Evolutionary conservation across 2,888 invertebrate species (phyloP).

Genomic region (Acanthacorydalis orientalis): DNA sequence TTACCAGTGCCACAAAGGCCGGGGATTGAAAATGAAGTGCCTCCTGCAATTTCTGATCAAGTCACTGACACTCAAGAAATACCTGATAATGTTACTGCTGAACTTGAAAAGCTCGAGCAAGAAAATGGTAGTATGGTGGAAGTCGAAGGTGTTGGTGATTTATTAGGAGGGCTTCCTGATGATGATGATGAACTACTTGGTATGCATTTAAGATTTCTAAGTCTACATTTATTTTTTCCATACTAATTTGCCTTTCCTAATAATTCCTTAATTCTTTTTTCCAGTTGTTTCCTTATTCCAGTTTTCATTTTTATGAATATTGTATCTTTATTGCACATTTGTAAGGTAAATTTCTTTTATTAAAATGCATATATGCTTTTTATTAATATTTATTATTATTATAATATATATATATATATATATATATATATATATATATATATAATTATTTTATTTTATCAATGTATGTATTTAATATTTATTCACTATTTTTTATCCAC

Average conservation of each 20-base stretch:
- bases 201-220: conserved; percentile 14
- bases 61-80: conserved; percentile 35
- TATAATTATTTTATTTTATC: neutral
- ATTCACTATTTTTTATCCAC: too few relatives aligned
- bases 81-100: conserved; percentile 49
- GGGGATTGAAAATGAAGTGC: conserved; percentile 8
- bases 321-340: neutral
- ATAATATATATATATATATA: too few relatives aligned
- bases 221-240: neutral
- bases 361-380: too few relatives aligned
- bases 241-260: neutral
- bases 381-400: neutral
- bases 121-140: conserved; percentile 42
- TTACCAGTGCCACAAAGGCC: neutral
- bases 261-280: conserved; percentile 24
- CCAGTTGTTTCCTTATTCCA: neutral
- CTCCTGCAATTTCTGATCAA: conserved; percentile 17
- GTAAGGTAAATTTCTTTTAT: neutral
- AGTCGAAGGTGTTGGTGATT: conserved; percentile 55
- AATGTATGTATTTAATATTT: neutral
- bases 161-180: conserved; percentile 65
- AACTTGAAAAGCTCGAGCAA: conserved; percentile 50
- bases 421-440: conserved; percentile 1
- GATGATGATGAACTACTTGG: conserved; percentile 72
- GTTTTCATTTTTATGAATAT: neutral